Base-by-base conservation (phyloP, 1,140 invertebrate species). In the Palaemon carinicauda region DNA sequence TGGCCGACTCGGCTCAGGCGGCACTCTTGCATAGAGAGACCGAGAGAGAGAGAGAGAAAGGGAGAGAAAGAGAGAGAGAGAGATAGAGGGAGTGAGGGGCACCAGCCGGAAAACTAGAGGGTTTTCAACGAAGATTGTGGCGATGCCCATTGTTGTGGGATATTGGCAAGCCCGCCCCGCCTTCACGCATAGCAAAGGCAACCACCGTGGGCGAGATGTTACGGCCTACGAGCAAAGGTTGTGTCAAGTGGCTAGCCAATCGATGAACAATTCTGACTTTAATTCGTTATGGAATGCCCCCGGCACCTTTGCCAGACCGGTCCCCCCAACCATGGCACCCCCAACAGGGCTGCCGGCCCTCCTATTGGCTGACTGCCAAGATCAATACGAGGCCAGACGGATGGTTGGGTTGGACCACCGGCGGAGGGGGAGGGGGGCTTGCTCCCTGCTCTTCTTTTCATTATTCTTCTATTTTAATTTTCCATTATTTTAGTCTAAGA, bases 331-430 rank as follows among this genome's bases (percentile, higher is more conserved):
- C 77, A n/a, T 54, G 77, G 51, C 77, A 80, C 29, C 77, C 60
- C 51, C 21, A 15, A 24, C 65, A 29, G 65, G 65, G 31, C 77
- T 17, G 77, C 77, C 77, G 52, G 77, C 77, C 77, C 24, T 51
- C 52, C 53, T 27, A 54, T 80, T 80, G 77, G 77, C 60, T 50
- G 73, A n/a, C 73, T 5, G 77, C 4, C 53, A 1, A 54, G 77
- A 80, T 80, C 77, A 80, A 80, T 80, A 78, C 75, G 12, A 24
- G 19, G 24, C 65, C 21, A 24, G 65, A 24, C 19, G 19, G 54
- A 29, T 15, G 52, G 77, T 80, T 80, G 77, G 77, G 77, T 54
- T 80, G 77, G 77, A 52, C 77, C 77, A 80, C 51, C 21, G 41
- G 24, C 51, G 51, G 75, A 50, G 75, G 75, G 19, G 41, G 24